phyloP scores from a whole-genome alignment of 1,140 invertebrate species.

The Drosophila nikananu region DNA sequence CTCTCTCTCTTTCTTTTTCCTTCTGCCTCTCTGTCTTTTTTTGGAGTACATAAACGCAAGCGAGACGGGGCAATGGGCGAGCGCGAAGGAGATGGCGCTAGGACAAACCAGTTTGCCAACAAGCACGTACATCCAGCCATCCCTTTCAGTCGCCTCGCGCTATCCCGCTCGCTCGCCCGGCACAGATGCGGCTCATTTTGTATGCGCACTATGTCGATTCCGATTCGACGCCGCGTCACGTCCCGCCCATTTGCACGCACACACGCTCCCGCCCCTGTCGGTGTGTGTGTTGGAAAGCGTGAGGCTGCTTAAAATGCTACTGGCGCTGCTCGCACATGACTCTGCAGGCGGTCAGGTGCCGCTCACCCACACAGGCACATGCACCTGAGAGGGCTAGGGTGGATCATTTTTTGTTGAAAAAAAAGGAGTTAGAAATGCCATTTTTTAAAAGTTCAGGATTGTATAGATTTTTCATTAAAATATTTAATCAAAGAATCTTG shows the following conservation, averaged over 20 bases:
- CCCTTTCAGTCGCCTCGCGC: slow-evolving; percentile 29
- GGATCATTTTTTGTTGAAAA: background rate
- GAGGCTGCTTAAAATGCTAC: slow-evolving; percentile 85
- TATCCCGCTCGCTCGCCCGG: slow-evolving; percentile 36
- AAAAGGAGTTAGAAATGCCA: too few species aligned
- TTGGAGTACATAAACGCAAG: slow-evolving; percentile 65
- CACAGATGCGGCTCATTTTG: slow-evolving; percentile 66
- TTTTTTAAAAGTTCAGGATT: background rate
- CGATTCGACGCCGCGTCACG: slow-evolving; percentile 85
- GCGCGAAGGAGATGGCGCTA: slow-evolving; percentile 44
- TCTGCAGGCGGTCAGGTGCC: slow-evolving; percentile 77
- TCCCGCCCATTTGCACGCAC: slow-evolving; percentile 85
- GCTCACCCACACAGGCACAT: slow-evolving; percentile 54
- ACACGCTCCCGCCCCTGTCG: slow-evolving; percentile 49
- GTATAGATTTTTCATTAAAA: background rate
- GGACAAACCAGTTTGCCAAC: slow-evolving; percentile 54
- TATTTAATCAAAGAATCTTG: background rate
- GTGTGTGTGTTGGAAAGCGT: slow-evolving; percentile 70
- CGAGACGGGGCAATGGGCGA: background rate
- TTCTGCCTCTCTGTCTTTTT: slow-evolving; percentile 9
- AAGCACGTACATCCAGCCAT: slow-evolving; percentile 34
- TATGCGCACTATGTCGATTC: slow-evolving; percentile 84
- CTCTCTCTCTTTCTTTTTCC: slow-evolving; percentile 1
- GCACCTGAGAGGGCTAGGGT: slow-evolving; percentile 20
- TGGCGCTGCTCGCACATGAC: slow-evolving; percentile 83